Percentiles rank a stretch among this genome's conserved stretches.
phyloP scores from a whole-genome alignment of 2,797 vertebrate genomes.

The Mycteria americana region DNA sequence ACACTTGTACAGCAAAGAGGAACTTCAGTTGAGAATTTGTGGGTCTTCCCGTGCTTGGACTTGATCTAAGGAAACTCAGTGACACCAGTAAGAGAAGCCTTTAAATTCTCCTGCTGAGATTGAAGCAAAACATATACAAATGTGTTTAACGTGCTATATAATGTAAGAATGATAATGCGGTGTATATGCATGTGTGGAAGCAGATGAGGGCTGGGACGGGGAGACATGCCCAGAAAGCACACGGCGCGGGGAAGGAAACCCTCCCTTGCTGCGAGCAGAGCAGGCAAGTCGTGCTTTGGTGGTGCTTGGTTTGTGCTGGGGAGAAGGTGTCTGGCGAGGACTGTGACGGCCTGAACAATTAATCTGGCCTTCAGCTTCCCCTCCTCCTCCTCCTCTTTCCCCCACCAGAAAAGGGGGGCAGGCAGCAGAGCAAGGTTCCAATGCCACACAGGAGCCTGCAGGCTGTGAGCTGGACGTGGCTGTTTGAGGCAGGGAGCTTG shows the following conservation, averaged over 20 bases:
- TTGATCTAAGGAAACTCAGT: not conserved
- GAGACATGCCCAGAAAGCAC: not conserved
- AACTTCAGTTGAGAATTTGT: not conserved
- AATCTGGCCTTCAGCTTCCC: not conserved
- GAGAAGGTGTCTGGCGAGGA: not conserved
- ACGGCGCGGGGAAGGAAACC: rapidly evolving
- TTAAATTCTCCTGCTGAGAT: not conserved
- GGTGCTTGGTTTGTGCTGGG: not conserved
- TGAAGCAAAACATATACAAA: rapidly evolving
- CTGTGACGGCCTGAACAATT: not conserved
- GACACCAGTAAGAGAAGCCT: not conserved
- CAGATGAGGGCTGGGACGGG: not conserved
- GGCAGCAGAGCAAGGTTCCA: not conserved
- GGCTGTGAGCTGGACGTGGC: not conserved
- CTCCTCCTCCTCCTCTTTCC: not conserved
- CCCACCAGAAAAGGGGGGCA: not conserved
- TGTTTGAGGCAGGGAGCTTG: not conserved
- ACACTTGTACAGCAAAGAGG: not conserved
- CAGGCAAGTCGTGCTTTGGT: not conserved
- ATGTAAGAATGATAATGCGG: rapidly evolving
- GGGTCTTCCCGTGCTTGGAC: not conserved
- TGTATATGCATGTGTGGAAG: rapidly evolving
- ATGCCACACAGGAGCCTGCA: not conserved
- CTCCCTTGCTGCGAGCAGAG: rapidly evolving
- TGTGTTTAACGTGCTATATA: rapidly evolving